A percentile compares a stretch with the other conserved stretches of the same genome.
Evolutionary conservation across 2,797 vertebrate genomes (phyloP).

Genomic region (Gymnopithys bicolor): DNA sequence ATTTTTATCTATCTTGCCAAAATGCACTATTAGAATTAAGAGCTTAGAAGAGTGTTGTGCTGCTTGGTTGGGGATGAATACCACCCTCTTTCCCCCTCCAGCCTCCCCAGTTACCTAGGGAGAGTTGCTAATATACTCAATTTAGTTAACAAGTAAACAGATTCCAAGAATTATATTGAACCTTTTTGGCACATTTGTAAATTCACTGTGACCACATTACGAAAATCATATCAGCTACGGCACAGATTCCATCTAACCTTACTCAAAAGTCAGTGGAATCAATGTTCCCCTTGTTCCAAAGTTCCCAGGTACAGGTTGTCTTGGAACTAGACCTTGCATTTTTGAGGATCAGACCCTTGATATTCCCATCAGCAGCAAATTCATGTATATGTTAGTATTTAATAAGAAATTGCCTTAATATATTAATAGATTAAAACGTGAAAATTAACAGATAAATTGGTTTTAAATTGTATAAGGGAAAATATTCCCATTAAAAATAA

Average conservation of each 20-base stretch:
- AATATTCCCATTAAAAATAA: neutral
- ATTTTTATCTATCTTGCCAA: neutral
- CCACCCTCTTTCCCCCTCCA: neutral
- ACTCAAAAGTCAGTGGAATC: too few relatives aligned
- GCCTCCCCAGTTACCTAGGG: neutral
- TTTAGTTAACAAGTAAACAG: too few relatives aligned
- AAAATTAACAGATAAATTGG: neutral
- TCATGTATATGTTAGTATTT: neutral
- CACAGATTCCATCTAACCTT: too few relatives aligned
- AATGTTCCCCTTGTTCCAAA: too few relatives aligned
- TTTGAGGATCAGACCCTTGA: too few relatives aligned
- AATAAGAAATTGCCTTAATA: neutral
- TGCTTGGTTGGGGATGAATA: rapidly evolving
- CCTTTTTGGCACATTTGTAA: too few relatives aligned
- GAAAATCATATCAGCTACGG: too few relatives aligned
- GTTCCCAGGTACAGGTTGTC: too few relatives aligned
- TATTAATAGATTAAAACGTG: neutral
- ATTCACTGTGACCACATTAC: too few relatives aligned
- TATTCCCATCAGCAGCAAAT: neutral
- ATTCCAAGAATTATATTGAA: too few relatives aligned
- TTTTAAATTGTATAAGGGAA: neutral
- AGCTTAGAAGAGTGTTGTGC: neutral
- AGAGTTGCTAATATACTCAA: neutral
- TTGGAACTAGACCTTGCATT: too few relatives aligned
- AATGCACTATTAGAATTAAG: neutral